These are phyloP conservation scores for Rosalia funebris DNA, from an alignment of 2,888 invertebrate genomes.

Conservation along the genomic window DNA sequence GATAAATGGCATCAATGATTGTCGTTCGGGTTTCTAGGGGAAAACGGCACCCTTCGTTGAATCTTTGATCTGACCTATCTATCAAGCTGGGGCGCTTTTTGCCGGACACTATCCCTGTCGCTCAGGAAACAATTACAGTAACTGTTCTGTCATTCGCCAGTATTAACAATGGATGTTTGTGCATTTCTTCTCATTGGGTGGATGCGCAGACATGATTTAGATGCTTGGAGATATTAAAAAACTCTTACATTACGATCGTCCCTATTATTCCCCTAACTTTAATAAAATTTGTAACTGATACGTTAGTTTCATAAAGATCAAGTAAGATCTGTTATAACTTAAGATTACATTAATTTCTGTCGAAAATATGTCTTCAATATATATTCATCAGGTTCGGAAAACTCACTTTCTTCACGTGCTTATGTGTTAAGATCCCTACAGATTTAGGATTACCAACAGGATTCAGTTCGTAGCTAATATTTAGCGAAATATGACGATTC, in stretches of 20 bases:
- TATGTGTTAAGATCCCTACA: no score
- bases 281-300: not conserved
- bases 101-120: not conserved
- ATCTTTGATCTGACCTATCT: conserved; percentile 14
- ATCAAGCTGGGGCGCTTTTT: conserved; percentile 7
- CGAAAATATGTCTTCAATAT: no score
- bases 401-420: no score
- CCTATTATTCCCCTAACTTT: not conserved
- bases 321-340: no score
- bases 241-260: not conserved
- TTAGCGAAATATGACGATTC: no score
- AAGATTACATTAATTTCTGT: no score
- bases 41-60: conserved; percentile 29
- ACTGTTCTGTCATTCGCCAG: not conserved
- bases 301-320: no score
- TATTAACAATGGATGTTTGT: no score
- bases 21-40: conserved; percentile 22
- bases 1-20: conserved; percentile 24
- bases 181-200: no score
- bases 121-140: not conserved
- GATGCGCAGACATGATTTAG: not conserved
- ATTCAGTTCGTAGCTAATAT: no score
- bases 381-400: no score
- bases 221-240: not conserved
- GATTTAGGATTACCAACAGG: no score